Conservation (phyloP, 2,797 vertebrate genomes). For the Takifugu ocellatus region DNA sequence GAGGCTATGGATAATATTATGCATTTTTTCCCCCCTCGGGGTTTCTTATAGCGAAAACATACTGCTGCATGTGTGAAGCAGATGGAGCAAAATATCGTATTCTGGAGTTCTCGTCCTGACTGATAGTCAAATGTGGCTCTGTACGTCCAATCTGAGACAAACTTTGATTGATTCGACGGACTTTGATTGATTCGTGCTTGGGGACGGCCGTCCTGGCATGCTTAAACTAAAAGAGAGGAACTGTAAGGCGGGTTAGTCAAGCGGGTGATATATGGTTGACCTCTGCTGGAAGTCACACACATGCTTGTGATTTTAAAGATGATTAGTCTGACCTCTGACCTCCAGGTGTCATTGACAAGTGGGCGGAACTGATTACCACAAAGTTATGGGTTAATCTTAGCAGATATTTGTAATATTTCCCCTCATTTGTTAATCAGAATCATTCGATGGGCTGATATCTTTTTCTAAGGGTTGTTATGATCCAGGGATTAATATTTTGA, state of each 20-base stretch:
- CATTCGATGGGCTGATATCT: neutral
- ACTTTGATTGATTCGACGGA: slow-evolving; percentile 12
- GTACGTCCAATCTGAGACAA: slow-evolving; percentile 25
- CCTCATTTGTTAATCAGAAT: neutral
- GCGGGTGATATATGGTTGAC: slow-evolving; percentile 49
- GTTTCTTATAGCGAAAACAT: slow-evolving; percentile 21
- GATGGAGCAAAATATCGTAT: slow-evolving; percentile 28
- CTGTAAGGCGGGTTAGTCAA: slow-evolving; percentile 9
- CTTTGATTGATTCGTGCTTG: slow-evolving; percentile 54
- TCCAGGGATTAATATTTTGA: too few species aligned
- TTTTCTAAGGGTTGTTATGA: neutral
- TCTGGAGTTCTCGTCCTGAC: slow-evolving; percentile 25
- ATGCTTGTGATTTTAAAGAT: slow-evolving; percentile 41
- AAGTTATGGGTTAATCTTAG: slow-evolving; percentile 3
- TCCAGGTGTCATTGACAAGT: slow-evolving; percentile 17
- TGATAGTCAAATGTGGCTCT: slow-evolving; percentile 34
- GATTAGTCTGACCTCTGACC: slow-evolving; percentile 53
- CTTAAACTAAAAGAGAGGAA: slow-evolving; percentile 26
- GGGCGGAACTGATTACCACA: slow-evolving; percentile 14
- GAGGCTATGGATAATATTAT: slow-evolving; percentile 13
- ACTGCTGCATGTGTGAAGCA: slow-evolving; percentile 13
- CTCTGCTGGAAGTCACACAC: slow-evolving; percentile 47
- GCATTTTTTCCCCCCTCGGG: slow-evolving; percentile 5
- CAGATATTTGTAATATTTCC: neutral
- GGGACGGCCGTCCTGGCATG: slow-evolving; percentile 20